Evolutionary conservation across 2,888 invertebrate species (phyloP).

Genomic region (Shargacucullia verbasci): DNA sequence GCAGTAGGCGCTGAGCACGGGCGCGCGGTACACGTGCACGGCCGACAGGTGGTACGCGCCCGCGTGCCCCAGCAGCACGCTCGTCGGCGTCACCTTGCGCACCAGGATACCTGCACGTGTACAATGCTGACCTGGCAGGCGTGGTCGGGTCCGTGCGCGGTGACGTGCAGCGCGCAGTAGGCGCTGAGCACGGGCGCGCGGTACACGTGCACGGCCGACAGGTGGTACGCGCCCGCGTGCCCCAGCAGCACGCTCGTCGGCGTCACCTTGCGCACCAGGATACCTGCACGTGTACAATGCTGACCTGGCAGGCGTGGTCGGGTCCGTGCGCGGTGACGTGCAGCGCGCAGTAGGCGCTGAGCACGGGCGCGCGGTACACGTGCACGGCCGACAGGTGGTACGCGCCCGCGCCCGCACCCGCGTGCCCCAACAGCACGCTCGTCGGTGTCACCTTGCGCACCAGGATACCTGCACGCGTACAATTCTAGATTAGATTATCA

Average conservation of each 20-base stretch:
- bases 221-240: constrained; percentile 72
- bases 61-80: no score
- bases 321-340: constrained; percentile 87
- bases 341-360: constrained; percentile 85
- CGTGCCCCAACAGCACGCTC: constrained; percentile 87
- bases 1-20: background rate
- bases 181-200: constrained; percentile 40
- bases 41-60: no score
- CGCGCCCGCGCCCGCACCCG: constrained; percentile 62
- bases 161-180: constrained; percentile 76
- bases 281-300: no score
- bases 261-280: no score
- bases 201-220: constrained; percentile 86
- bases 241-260: no score
- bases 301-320: constrained; percentile 67
- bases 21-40: no score
- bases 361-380: constrained; percentile 89
- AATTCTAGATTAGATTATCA: no score
- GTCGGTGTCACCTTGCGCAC: constrained; percentile 89
- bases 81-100: no score
- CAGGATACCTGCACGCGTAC: constrained; percentile 76
- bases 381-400: constrained; percentile 87
- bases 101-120: no score
- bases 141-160: constrained; percentile 82
- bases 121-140: constrained; percentile 56